Evolutionary conservation across 2,888 invertebrate species (phyloP).

Genomic region (Malthinus flaveolus): DNA sequence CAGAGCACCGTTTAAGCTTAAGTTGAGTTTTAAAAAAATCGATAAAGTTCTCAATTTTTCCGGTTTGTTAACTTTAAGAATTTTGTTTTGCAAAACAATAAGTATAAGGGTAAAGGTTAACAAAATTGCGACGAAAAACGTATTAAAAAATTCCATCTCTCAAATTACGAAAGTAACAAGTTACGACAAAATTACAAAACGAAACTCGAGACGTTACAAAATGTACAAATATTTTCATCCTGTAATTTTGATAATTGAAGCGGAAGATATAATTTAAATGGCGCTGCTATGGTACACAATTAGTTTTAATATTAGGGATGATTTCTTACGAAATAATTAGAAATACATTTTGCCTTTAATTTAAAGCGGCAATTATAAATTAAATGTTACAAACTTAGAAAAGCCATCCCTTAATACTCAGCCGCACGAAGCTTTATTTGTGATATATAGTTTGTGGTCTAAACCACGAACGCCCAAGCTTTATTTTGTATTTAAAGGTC

Average conservation of each 20-base stretch:
- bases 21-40: no score
- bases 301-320: background rate
- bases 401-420: slow-evolving; percentile 25
- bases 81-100: no score
- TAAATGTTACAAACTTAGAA: slow-evolving; percentile 23
- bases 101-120: no score
- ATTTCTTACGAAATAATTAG: background rate
- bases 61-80: no score
- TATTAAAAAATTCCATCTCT: no score
- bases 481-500: slow-evolving; percentile 21
- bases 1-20: no score
- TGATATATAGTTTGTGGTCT: slow-evolving; percentile 29
- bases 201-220: slow-evolving; percentile 8
- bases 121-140: no score
- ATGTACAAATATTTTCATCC: slow-evolving; percentile 15
- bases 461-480: slow-evolving; percentile 15
- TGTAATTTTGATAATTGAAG: no score
- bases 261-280: no score
- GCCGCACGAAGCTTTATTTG: slow-evolving; percentile 23
- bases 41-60: no score
- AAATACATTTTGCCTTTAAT: slow-evolving; percentile 15
- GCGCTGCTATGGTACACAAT: no score
- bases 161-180: no score
- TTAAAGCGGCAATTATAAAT: slow-evolving; percentile 24
- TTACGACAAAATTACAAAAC: slow-evolving; percentile 1